Conservation (phyloP, 2,113 vertebrate species). For the Eleginops maclovinus region DNA sequence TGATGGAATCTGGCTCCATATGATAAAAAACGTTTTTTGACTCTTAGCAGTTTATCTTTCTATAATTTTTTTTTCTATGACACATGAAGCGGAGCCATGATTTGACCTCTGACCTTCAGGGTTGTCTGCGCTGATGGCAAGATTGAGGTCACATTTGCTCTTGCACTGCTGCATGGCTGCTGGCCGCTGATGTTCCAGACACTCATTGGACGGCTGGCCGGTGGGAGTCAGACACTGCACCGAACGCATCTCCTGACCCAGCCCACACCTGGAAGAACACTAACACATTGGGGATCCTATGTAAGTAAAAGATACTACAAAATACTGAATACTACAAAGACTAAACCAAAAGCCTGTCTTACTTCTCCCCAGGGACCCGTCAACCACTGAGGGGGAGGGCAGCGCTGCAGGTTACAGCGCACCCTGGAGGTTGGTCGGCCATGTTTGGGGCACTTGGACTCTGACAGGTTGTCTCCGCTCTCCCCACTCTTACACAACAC, state of each 20-base stretch:
- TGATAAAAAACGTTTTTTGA: too few relatives aligned
- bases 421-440: slow-evolving; percentile 92
- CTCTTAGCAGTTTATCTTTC: background rate
- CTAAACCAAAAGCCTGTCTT: slow-evolving; percentile 34
- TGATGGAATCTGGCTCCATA: background rate
- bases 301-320: background rate
- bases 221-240: slow-evolving; percentile 93
- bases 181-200: slow-evolving; percentile 88
- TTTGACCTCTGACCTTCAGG: slow-evolving; percentile 89
- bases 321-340: background rate
- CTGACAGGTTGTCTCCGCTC: slow-evolving; percentile 85
- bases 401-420: slow-evolving; percentile 95
- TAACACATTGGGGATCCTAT: slow-evolving; percentile 57
- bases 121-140: slow-evolving; percentile 86
- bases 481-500: slow-evolving; percentile 95
- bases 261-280: slow-evolving; percentile 93
- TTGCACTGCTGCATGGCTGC: slow-evolving; percentile 92
- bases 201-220: slow-evolving; percentile 89
- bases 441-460: slow-evolving; percentile 86
- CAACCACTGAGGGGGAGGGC: slow-evolving; percentile 94
- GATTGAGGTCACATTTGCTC: slow-evolving; percentile 90
- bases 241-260: slow-evolving; percentile 92
- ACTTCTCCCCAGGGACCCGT: slow-evolving; percentile 96
- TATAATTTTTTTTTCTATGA: background rate
- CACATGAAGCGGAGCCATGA: background rate